Percentiles rank a stretch among this genome's conserved stretches.
phyloP scores from a whole-genome alignment of 1,140 invertebrate genomes.

The Thereuonema tuberculata region DNA sequence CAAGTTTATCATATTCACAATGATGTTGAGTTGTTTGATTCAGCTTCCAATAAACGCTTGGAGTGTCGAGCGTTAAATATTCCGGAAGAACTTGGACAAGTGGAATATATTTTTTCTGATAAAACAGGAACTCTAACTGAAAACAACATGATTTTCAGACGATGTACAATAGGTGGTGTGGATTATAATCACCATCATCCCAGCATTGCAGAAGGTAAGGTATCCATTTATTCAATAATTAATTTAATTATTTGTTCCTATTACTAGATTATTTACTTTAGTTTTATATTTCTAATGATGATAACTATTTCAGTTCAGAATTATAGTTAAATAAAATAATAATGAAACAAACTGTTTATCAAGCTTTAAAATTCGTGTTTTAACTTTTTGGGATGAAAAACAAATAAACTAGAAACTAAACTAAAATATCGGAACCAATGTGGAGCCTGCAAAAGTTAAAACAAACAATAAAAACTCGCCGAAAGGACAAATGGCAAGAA shows the following conservation, averaged over 20 bases:
- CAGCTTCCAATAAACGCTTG: constrained; percentile 63
- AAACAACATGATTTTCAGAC: constrained; percentile 91
- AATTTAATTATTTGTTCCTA: not conserved
- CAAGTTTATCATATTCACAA: constrained; percentile 93
- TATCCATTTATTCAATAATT: not conserved
- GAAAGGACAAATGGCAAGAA: too few relatives aligned
- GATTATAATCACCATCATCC: constrained; percentile 60
- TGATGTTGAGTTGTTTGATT: constrained; percentile 73
- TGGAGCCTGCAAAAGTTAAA: too few relatives aligned
- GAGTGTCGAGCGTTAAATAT: constrained; percentile 94
- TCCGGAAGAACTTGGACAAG: constrained; percentile 89
- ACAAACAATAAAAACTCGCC: too few relatives aligned
- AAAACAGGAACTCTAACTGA: constrained; percentile 96
- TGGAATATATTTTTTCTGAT: constrained; percentile 93
- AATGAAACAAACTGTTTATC: too few relatives aligned
- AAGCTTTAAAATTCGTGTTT: too few relatives aligned
- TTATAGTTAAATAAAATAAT: too few relatives aligned
- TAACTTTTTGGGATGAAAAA: too few relatives aligned
- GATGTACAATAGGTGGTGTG: constrained; percentile 72
- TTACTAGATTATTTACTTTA: too few relatives aligned
- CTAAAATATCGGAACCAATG: too few relatives aligned
- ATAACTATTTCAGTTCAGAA: too few relatives aligned
- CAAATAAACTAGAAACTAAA: too few relatives aligned
- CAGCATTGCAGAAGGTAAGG: constrained; percentile 8
- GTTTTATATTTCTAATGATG: too few relatives aligned